phyloP scores from a whole-genome alignment of 2,113 vertebrate genomes.

The Ophiodon elongatus region DNA sequence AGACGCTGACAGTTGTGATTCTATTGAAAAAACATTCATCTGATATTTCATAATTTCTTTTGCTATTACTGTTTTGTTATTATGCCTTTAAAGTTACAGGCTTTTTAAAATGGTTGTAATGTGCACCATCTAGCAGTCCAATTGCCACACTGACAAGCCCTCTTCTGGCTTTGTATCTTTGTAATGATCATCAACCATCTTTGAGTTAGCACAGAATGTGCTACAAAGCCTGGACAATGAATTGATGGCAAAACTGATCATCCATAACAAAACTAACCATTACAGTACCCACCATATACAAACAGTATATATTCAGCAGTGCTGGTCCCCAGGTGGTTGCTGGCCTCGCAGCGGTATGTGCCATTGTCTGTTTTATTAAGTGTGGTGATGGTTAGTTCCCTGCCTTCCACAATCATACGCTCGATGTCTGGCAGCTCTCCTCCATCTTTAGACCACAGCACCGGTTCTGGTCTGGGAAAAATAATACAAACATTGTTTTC shows the following conservation, averaged over 20 bases:
- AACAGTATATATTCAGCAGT: constrained; percentile 95
- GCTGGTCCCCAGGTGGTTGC: constrained; percentile 95
- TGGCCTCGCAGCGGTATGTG: constrained; percentile 97
- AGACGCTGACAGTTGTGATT: not conserved
- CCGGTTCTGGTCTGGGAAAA: constrained; percentile 91
- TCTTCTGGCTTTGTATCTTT: constrained; percentile 21
- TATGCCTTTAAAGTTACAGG: not conserved
- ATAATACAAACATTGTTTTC: not conserved
- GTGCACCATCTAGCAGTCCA: not conserved
- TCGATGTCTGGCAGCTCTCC: constrained; percentile 96
- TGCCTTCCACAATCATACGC: constrained; percentile 96
- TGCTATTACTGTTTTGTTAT: not conserved
- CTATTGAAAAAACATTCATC: not conserved
- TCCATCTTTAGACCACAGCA: constrained; percentile 97
- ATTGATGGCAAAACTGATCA: constrained; percentile 18
- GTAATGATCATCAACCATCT: not conserved
- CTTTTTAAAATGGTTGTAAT: too few species aligned
- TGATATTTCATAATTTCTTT: not conserved
- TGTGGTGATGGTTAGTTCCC: constrained; percentile 93
- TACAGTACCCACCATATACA: constrained; percentile 92
- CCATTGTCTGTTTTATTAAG: constrained; percentile 99
- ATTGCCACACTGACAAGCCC: not conserved
- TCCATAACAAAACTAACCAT: constrained; percentile 2
- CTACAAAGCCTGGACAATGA: constrained; percentile 17
- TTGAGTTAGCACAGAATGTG: constrained; percentile 8